phyloP scores from a whole-genome alignment of 2,797 vertebrate genomes.

The Takifugu rubripes region DNA sequence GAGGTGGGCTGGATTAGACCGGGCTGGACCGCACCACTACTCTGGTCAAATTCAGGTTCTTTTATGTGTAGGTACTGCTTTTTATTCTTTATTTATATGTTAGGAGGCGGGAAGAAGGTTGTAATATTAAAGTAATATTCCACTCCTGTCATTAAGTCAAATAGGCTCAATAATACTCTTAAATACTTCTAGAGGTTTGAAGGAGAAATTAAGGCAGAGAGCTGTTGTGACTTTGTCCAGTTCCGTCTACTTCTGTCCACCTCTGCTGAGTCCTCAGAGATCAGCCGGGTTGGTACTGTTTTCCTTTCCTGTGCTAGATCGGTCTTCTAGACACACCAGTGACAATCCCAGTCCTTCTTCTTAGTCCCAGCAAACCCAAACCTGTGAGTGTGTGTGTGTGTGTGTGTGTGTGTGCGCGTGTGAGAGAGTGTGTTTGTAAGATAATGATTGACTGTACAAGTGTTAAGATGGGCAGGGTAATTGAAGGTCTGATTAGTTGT shows the following conservation, averaged over 20 bases:
- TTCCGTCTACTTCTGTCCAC: conserved; percentile 8
- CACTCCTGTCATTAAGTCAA: too few species aligned
- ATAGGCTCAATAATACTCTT: too few species aligned
- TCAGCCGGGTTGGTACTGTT: conserved; percentile 25
- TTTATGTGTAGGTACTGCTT: background rate
- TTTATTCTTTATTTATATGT: background rate
- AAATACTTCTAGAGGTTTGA: too few species aligned
- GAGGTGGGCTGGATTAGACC: conserved; percentile 2
- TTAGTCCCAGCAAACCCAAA: conserved; percentile 23
- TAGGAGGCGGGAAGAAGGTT: background rate
- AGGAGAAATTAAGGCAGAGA: too few species aligned
- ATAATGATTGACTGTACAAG: conserved; percentile 3
- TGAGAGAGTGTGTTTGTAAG: background rate
- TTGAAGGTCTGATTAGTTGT: conserved; percentile 27
- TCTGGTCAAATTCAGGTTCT: conserved; percentile 4
- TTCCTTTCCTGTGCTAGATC: conserved; percentile 35
- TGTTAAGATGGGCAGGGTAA: conserved; percentile 16
- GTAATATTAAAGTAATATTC: background rate
- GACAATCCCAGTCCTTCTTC: conserved; percentile 66
- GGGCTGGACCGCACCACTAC: conserved; percentile 6
- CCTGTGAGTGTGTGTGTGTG: conserved; percentile 20
- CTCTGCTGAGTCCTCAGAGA: conserved; percentile 6
- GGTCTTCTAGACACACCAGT: conserved; percentile 53
- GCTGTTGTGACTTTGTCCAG: background rate
- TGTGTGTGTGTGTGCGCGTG: conserved; percentile 21